A percentile compares a stretch with the other conserved stretches of the same genome.
phyloP scores from a whole-genome alignment of 2,888 invertebrate genomes.

The Chrysopilus asiliformis region DNA sequence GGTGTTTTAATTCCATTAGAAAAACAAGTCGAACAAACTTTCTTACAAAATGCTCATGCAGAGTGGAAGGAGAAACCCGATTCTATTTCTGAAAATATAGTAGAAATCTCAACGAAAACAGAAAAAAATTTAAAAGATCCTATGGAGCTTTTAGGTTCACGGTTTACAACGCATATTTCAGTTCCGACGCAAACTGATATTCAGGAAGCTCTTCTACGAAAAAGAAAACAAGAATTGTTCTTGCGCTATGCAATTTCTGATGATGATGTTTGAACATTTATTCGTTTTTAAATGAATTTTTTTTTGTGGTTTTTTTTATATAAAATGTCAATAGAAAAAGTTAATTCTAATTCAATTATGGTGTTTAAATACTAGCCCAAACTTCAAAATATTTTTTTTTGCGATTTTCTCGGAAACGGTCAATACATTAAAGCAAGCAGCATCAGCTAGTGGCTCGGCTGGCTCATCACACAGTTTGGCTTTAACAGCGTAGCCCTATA shows the following conservation, averaged over 20 bases:
- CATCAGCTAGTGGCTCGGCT: no score
- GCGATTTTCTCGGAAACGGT: no score
- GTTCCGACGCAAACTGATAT: constrained; percentile 92
- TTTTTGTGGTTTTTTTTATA: no score
- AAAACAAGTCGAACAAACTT: constrained; percentile 59
- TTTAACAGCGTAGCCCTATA: no score
- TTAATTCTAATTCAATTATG: no score
- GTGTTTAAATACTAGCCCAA: no score
- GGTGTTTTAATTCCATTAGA: constrained; percentile 86
- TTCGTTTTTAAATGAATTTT: no score
- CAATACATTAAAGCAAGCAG: no score
- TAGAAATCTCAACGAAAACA: constrained; percentile 14
- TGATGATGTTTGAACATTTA: constrained; percentile 30
- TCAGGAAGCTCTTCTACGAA: constrained; percentile 75
- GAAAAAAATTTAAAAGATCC: constrained; percentile 21
- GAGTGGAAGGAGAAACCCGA: constrained; percentile 60
- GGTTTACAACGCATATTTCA: constrained; percentile 73
- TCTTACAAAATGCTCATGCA: constrained; percentile 44
- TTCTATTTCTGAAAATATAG: constrained; percentile 25
- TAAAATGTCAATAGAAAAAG: no score
- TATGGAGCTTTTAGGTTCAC: constrained; percentile 36
- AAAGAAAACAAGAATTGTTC: constrained; percentile 85
- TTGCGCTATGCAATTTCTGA: constrained; percentile 60
- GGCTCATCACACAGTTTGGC: no score
- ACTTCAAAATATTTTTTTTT: no score